Conservation (phyloP, 1,140 invertebrate species). For the Latrodectus geometricus region DNA sequence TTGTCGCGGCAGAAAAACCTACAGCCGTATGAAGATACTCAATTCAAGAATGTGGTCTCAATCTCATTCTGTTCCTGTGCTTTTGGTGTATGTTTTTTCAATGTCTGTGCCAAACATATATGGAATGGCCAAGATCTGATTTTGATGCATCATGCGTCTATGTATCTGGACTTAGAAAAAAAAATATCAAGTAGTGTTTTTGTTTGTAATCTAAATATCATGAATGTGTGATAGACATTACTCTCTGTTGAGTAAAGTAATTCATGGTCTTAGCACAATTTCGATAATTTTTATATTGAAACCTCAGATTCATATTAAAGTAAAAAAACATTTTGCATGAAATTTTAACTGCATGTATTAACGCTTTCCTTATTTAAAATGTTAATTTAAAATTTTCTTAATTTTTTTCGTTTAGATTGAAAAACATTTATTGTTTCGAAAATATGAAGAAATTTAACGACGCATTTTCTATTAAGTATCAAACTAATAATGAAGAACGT, state of each 20-base stretch:
- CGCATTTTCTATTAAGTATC: too few species aligned
- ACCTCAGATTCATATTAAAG: not conserved
- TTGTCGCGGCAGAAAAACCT: conserved; percentile 66
- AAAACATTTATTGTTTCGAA: too few species aligned
- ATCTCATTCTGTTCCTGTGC: conserved; percentile 44
- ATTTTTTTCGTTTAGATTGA: too few species aligned
- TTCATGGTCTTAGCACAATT: conserved; percentile 52
- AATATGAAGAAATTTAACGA: too few species aligned
- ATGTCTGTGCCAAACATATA: conserved; percentile 53
- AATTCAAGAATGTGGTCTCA: not conserved
- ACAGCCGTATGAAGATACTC: conserved; percentile 50
- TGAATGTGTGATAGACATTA: conserved; percentile 49
- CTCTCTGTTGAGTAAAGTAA: not conserved
- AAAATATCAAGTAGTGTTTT: not conserved
- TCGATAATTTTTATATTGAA: conserved; percentile 10
- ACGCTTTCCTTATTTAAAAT: too few species aligned
- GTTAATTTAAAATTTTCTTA: too few species aligned
- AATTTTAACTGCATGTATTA: too few species aligned
- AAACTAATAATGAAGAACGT: too few species aligned
- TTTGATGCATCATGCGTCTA: not conserved
- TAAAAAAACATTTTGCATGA: too few species aligned
- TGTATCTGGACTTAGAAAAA: not conserved
- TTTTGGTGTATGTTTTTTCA: conserved; percentile 56
- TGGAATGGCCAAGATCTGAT: not conserved
- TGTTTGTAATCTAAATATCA: conserved; percentile 22